Evolutionary conservation across 2,888 invertebrate genomes (phyloP).

Genomic region (Brenthis hecate): DNA sequence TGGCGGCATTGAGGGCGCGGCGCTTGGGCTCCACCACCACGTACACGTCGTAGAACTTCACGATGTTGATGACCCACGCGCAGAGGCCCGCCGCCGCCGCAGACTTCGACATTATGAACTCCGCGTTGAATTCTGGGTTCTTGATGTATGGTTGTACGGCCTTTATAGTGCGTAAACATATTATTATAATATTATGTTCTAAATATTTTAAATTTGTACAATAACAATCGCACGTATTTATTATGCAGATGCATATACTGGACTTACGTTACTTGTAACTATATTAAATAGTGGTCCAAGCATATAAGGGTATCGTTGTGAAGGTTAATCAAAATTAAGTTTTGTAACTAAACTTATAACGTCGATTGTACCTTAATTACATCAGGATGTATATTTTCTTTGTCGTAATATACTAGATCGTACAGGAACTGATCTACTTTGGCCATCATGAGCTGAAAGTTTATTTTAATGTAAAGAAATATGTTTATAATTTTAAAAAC

Average conservation of each 20-base stretch:
- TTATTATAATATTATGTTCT: neutral
- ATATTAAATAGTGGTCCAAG: no score
- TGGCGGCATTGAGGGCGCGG: slow-evolving; percentile 91
- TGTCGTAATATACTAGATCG: slow-evolving; percentile 93
- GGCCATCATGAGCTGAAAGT: slow-evolving; percentile 87
- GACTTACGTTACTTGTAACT: neutral
- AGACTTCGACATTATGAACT: slow-evolving; percentile 92
- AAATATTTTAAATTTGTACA: neutral
- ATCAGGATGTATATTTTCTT: slow-evolving; percentile 95
- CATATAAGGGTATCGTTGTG: no score
- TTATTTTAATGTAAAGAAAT: neutral
- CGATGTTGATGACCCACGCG: slow-evolving; percentile 96
- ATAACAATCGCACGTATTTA: no score
- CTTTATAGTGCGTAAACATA: slow-evolving; percentile 45
- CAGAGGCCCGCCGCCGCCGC: slow-evolving; percentile 96
- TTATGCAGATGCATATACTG: neutral
- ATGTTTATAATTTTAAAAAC: no score
- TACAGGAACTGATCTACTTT: slow-evolving; percentile 94
- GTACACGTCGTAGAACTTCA: slow-evolving; percentile 94
- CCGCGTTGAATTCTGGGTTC: slow-evolving; percentile 91
- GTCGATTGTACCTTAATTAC: slow-evolving; percentile 86
- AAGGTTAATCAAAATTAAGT: neutral
- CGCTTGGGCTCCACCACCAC: slow-evolving; percentile 96
- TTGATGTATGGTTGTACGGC: slow-evolving; percentile 83
- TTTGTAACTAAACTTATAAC: neutral